Conservation (phyloP, 2,113 vertebrate species). For the Spizaetus ornatus region DNA sequence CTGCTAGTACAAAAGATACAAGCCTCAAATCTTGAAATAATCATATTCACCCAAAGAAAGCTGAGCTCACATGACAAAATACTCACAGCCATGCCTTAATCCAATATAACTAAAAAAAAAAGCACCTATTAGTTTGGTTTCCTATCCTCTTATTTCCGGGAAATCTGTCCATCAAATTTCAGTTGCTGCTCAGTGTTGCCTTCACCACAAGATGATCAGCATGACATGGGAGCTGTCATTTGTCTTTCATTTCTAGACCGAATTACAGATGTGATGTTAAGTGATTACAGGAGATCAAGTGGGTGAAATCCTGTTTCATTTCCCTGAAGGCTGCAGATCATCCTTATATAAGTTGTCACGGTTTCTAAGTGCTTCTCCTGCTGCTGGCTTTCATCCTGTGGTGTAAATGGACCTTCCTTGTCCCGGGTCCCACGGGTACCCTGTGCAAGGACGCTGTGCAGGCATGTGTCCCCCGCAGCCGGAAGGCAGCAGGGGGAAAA, state of each 20-base stretch:
- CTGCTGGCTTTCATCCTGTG: not conserved
- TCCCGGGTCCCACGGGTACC: not conserved
- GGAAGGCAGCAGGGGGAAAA: not conserved
- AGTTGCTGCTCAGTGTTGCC: not conserved
- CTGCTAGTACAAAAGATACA: not conserved
- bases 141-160: not conserved
- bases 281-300: slow-evolving; percentile 22
- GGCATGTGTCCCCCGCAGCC: fast-evolving
- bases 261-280: not conserved
- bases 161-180: slow-evolving; percentile 9
- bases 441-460: not conserved
- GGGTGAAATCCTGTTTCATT: not conserved
- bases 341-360: not conserved
- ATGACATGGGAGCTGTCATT: not conserved
- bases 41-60: not conserved
- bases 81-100: not conserved
- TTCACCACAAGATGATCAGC: not conserved
- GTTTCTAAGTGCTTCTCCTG: not conserved
- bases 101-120: not conserved
- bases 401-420: not conserved
- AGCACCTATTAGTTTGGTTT: not conserved
- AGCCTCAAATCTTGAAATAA: not conserved
- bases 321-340: not conserved
- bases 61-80: not conserved
- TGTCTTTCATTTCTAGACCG: not conserved